phyloP scores from a whole-genome alignment of 1,140 invertebrate species.

The Periplaneta americana region DNA sequence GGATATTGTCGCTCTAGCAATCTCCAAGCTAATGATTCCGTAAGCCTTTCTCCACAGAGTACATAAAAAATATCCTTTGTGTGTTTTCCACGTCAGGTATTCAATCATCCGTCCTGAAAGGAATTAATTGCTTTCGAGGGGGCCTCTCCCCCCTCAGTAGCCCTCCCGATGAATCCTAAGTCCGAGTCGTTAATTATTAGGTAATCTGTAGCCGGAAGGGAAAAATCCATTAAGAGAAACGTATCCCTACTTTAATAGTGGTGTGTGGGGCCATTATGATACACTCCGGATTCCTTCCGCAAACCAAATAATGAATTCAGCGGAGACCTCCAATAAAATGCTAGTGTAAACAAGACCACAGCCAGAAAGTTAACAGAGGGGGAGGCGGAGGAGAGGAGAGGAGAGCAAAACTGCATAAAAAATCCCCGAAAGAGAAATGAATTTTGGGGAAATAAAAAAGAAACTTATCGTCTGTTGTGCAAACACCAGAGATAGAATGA shows the following conservation, averaged over 20 bases:
- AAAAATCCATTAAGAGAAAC: not conserved
- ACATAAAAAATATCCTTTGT: not conserved
- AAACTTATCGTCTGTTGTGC: not conserved
- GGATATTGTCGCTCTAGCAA: too few species aligned
- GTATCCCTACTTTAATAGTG: not conserved
- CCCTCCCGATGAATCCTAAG: not conserved
- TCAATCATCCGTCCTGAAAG: not conserved
- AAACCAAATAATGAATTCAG: not conserved
- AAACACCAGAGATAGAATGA: not conserved
- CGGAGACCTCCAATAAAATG: not conserved
- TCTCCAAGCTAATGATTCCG: not conserved
- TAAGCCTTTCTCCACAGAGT: not conserved
- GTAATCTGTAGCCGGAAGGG: not conserved
- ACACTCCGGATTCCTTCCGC: not conserved
- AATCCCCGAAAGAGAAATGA: not conserved
- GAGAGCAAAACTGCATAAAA: not conserved
- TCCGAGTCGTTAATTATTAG: not conserved
- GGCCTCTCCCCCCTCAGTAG: too few species aligned
- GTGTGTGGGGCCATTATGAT: not conserved
- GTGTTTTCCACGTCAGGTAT: not conserved
- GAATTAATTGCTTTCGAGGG: not conserved
- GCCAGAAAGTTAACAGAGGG: not conserved
- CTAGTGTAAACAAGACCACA: not conserved
- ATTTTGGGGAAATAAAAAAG: conserved; percentile 1
- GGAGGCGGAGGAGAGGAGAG: not conserved